Conservation (phyloP, 1,140 invertebrate genomes). For the Eurosta solidaginis region DNA sequence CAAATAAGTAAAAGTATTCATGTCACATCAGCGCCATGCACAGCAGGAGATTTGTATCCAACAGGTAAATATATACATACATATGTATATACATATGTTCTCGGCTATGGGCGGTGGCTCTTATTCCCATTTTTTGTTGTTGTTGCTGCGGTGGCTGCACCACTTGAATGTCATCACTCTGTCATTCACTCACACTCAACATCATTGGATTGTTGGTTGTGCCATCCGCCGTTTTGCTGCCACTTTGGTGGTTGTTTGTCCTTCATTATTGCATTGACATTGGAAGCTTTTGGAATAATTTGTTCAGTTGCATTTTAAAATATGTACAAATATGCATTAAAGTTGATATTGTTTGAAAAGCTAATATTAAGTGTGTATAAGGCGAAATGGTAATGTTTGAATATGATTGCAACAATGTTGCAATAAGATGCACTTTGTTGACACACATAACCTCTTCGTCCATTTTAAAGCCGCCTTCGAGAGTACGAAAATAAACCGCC, state of each 20-base stretch:
- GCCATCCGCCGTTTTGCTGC: conserved; percentile 1
- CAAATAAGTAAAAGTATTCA: conserved; percentile 27
- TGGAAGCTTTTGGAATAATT: conserved; percentile 24
- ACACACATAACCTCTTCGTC: too few relatives aligned
- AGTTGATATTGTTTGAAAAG: not conserved
- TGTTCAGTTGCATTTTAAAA: conserved; percentile 22
- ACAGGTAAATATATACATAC: conserved; percentile 7
- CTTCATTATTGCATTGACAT: conserved; percentile 28
- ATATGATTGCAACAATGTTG: too few relatives aligned
- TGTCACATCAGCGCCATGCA: conserved; percentile 25
- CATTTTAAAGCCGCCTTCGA: too few relatives aligned
- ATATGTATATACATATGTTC: not conserved
- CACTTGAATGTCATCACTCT: conserved; percentile 19
- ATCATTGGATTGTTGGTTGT: too few relatives aligned
- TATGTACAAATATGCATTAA: not conserved
- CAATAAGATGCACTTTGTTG: too few relatives aligned
- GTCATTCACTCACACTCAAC: conserved; percentile 19
- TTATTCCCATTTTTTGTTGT: too few relatives aligned
- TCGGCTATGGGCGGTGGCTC: not conserved
- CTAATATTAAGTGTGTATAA: too few relatives aligned
- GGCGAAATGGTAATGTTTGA: too few relatives aligned
- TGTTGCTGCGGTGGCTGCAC: not conserved
- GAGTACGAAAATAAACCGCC: too few relatives aligned
- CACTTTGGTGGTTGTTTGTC: conserved; percentile 25
- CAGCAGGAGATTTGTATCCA: conserved; percentile 28